Evolutionary conservation across 2,797 vertebrate genomes (phyloP), one percentile per base, ranked within the genome.

Genomic region (Acipenser oxyrinchus): DNA sequence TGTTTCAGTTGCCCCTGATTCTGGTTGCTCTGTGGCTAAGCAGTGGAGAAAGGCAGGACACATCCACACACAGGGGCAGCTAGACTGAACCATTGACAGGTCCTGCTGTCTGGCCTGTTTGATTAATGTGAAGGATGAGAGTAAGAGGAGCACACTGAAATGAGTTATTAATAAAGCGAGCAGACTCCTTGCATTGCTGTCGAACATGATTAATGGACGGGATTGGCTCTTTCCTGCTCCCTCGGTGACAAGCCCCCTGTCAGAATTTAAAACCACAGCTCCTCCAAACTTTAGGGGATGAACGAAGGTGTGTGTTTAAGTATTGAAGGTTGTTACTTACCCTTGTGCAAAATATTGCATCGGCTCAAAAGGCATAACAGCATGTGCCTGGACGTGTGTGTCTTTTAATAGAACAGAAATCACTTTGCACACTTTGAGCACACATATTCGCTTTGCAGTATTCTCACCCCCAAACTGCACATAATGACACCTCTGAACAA

Each of bases 151-250:
- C 61, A 69, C 64, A 60, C 75, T 66, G 71, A 75, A 71, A 65
- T 74, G 74, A n/a, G 10, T 70, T 75, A 72, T 77, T 73, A 71
- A 75, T 60, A 70, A 62, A 74, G 49, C 63, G 7, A 11, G 23
- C 62, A 23, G 55, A 62, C 52, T 60, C 67, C 62, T 48, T 6
- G 11, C 10, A 7, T 51, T 71, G n/a, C 69, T 73, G 72, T 69
- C 13, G 4, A 12, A 12, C n/a, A 61, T 48, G 75, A 72, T 74
- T 66, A 71, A 67, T 66, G 68, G 62, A 49, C 13, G 3, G 15
- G 10, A 50, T 23, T 23, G 63, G 23, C 49, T 18, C 18, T 52
- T 64, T 23, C 15, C 12, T 23, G 6, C 52, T 51, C 48, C 10
- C 48, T 13, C 7, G 6, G 9, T 49, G 57, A 60, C 55, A 50